Evolutionary conservation across 2,888 invertebrate species (phyloP), one percentile per base, ranked within the genome.

Genomic region (Lamellibrachia satsuma): DNA sequence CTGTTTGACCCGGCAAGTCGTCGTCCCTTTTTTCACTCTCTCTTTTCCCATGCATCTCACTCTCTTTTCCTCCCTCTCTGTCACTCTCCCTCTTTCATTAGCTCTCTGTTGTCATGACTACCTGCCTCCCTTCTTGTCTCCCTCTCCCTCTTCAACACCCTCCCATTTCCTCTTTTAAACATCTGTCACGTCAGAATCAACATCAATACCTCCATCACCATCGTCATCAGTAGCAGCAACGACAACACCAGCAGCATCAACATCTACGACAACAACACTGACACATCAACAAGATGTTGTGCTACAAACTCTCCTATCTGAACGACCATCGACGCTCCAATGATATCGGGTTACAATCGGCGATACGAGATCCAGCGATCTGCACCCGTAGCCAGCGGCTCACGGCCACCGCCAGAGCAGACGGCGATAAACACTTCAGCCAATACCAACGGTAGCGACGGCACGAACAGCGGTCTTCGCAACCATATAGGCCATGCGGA

Each of bases 261-360:
- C 75, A 75, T 6, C 75, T 6, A 22, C 75, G 4, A 75, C 75
- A 75, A 15, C n/a, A 22, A 22, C 75, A 6, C 75, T 6, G n/a
- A 75, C 75, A 22, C 22, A 75, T n/a, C 22, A 15, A 75, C 75
- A 75, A 75, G 3, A 75, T 75, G 75, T 22, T 15, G 22, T 75
- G 75, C 75, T 75, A 75, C n/a, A 75, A 75, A 75, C 75, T 75
- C 75, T 75, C 15, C 22, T 75, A 75, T 75, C n/a, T 75, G 75
- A 75, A 75, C 75, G 15, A 11, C 15, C 75, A 75, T 75, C 75
- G 75, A 75, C 75, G 75, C 75, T 22, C 75, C 75, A 75, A 75
- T n/a, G 75, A 75, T 75, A 75, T 75, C 75, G 75, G 6, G 75
- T 75, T 75, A 75, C 75, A 75, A 75, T 75, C n/a, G 15, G 75